Evolutionary conservation across 2,888 invertebrate species (phyloP).

Genomic region (Scaptomyza flava): DNA sequence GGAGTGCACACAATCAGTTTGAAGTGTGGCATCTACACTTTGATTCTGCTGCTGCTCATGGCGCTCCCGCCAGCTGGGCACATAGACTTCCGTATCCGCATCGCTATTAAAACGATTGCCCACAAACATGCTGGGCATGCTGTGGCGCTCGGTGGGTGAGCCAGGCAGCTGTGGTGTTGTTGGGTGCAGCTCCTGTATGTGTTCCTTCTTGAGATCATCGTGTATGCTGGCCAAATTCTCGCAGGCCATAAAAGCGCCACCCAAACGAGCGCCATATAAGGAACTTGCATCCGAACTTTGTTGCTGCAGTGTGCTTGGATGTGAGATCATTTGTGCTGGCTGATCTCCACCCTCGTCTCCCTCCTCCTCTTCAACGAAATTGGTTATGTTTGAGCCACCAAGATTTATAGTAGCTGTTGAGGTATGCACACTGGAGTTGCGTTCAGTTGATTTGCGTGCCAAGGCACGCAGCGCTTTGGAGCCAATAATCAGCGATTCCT

Average conservation of each 20-base stretch:
- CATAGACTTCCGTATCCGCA: slow-evolving; percentile 86
- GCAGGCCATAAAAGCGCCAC: slow-evolving; percentile 87
- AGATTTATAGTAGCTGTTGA: slow-evolving; percentile 85
- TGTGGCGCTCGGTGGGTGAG: slow-evolving; percentile 85
- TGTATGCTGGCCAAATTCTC: slow-evolving; percentile 86
- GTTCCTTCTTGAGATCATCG: slow-evolving; percentile 84
- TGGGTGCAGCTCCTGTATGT: background rate
- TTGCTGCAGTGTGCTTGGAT: slow-evolving; percentile 62
- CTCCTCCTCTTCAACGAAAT: slow-evolving; percentile 56
- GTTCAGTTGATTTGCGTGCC: slow-evolving; percentile 76
- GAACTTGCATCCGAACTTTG: slow-evolving; percentile 88
- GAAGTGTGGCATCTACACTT: slow-evolving; percentile 67
- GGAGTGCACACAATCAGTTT: slow-evolving; percentile 85
- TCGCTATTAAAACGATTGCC: slow-evolving; percentile 86
- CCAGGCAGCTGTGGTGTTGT: slow-evolving; percentile 18
- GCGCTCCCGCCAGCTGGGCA: slow-evolving; percentile 85
- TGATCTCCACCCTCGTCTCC: slow-evolving; percentile 7
- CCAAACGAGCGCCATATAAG: slow-evolving; percentile 85
- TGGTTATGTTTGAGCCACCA: slow-evolving; percentile 57
- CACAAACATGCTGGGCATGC: slow-evolving; percentile 88
- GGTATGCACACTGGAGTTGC: slow-evolving; percentile 84
- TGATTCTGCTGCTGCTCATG: slow-evolving; percentile 77
- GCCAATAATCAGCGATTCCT: slow-evolving; percentile 83
- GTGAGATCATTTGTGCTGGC: background rate
- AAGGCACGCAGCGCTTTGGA: slow-evolving; percentile 82